Percentiles rank a stretch among this genome's conserved stretches.
These are phyloP conservation scores for Crossoptilon crossoptilon DNA, from an alignment of 2,797 vertebrate genomes.

Conservation along the genomic window DNA sequence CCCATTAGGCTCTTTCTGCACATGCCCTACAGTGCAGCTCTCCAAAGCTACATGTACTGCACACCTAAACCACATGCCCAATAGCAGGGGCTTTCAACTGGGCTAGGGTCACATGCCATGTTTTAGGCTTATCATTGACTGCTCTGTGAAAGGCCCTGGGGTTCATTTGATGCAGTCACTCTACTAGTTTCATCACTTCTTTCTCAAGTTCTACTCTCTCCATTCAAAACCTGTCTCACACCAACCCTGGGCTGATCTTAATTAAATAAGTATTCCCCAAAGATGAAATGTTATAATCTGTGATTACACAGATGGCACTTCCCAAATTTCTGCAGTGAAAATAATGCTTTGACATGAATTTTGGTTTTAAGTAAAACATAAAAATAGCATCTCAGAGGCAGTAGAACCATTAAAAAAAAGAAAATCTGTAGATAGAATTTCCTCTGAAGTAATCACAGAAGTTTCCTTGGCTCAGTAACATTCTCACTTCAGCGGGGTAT, in stretches of 20 bases:
- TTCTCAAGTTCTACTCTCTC: background rate
- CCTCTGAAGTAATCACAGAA: background rate
- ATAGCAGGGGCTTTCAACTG: no score
- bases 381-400: background rate
- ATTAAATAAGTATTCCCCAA: background rate
- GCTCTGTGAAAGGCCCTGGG: background rate
- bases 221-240: fast-evolving
- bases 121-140: background rate
- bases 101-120: fast-evolving
- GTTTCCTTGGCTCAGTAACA: background rate
- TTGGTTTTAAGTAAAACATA: background rate
- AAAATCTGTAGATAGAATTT: background rate
- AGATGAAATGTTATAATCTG: background rate
- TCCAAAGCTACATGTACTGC: fast-evolving
- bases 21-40: background rate
- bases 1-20: background rate
- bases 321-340: background rate
- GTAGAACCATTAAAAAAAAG: background rate
- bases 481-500: background rate
- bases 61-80: background rate
- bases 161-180: background rate
- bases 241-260: background rate
- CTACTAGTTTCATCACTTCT: background rate
- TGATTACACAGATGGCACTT: background rate
- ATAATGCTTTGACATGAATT: background rate